Percentiles rank a stretch among this genome's conserved stretches.
Conservation (phyloP, 2,888 invertebrate genomes). For the Drosophila bunnanda region DNA sequence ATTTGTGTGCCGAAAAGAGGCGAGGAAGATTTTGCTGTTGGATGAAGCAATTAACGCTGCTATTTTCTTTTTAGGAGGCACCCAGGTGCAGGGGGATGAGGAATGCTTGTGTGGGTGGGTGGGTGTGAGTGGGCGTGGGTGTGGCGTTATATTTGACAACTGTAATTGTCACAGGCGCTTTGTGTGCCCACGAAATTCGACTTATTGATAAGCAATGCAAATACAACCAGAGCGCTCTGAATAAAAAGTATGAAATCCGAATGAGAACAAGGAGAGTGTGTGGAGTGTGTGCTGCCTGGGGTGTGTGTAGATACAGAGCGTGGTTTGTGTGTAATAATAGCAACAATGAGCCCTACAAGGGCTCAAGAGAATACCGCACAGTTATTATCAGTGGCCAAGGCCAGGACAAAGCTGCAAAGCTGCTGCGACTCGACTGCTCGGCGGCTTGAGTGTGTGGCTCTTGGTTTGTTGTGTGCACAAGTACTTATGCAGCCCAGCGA, state of each 20-base stretch:
- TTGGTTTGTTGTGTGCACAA: conserved; percentile 38
- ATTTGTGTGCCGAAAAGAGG: conserved; percentile 39
- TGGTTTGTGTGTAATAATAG: conserved; percentile 25
- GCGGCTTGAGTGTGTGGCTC: conserved; percentile 1
- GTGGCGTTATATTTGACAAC: conserved; percentile 69
- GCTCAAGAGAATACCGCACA: conserved; percentile 16
- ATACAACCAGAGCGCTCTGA: background rate
- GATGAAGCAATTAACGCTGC: conserved; percentile 13
- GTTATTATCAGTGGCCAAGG: conserved; percentile 58
- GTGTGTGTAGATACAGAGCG: background rate
- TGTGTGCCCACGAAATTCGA: conserved; percentile 58
- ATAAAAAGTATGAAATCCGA: conserved; percentile 23
- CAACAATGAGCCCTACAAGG: conserved; percentile 23
- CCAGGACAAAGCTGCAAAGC: conserved; percentile 44
- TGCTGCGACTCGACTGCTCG: conserved; percentile 18
- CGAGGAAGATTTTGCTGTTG: conserved; percentile 38
- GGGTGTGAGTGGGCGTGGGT: conserved; percentile 8
- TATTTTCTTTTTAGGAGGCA: conserved; percentile 8
- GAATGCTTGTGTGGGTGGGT: conserved; percentile 24
- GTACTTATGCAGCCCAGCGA: conserved; percentile 35
- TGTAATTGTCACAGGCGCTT: conserved; percentile 67
- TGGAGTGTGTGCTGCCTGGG: background rate
- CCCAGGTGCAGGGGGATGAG: conserved; percentile 27
- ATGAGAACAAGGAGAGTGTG: background rate
- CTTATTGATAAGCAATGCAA: conserved; percentile 64